These are phyloP conservation scores for Marmota flaviventris DNA, from an alignment of 2,113 vertebrate genomes.

Conservation along the genomic window DNA sequence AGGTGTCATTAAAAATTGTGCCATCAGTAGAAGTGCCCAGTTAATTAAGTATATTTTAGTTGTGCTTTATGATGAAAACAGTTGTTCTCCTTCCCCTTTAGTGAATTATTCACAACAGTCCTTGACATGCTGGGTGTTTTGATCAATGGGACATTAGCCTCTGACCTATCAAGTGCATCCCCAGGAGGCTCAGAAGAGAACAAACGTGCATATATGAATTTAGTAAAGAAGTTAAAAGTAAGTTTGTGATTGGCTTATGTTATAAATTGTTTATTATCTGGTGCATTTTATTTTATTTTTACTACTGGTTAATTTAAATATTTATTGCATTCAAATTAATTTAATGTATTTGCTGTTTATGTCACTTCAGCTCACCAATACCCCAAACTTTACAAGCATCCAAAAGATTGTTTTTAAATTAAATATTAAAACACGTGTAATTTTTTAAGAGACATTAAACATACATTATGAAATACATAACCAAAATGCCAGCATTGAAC, in stretches of 20 bases:
- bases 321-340: neutral
- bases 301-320: neutral
- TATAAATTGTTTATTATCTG: neutral
- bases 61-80: neutral
- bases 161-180: conserved; percentile 84
- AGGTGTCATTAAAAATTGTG: neutral
- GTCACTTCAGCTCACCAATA: neutral
- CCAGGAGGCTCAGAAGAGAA: conserved; percentile 87
- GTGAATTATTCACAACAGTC: conserved; percentile 87
- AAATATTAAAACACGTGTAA: neutral
- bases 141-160: conserved; percentile 86
- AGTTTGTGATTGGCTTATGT: conserved; percentile 28
- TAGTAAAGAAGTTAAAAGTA: conserved; percentile 88
- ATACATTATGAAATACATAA: neutral
- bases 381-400: neutral
- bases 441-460: conserved; percentile 31
- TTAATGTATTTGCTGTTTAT: neutral
- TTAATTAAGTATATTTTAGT: neutral
- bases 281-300: neutral
- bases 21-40: neutral
- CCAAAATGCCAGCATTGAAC: neutral
- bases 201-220: conserved; percentile 87
- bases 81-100: conserved; percentile 43
- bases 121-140: conserved; percentile 88
- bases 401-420: neutral